Base-by-base conservation (phyloP, 53 echinoderm and acorn worm genomes). In the Echinarachnius parma region DNA sequence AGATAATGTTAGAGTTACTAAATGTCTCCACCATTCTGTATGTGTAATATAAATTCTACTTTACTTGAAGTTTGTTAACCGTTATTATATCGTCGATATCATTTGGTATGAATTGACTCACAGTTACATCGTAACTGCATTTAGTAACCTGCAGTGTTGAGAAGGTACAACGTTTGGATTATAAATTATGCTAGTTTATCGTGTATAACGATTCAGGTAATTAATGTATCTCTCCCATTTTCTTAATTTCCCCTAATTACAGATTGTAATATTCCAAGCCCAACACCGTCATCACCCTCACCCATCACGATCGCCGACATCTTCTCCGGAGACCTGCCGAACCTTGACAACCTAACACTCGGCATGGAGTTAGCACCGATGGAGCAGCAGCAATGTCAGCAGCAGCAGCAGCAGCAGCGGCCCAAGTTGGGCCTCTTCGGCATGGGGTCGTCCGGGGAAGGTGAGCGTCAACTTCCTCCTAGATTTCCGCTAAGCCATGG, bases 371-470 rank as follows among this genome's bases (percentile, higher is more conserved):
- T 78, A 28, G 44, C 55, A 8, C 70, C 63, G 11, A 78, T 70
- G 69, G 77, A 84, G 18, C 3, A 61, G 21, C 14, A 28, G 36
- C 48, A 66, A 8, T 29, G 63, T 1, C 39, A 9, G 13, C 13
- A 7, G 39, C 7, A 9, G 39, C 13, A 7, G 39, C 7, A 7
- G 13, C 5, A 61, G 49, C 48, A 50, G 53, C 63, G 74, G 9
- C 71, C 61, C 15, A 22, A 52, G 34, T 58, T 4, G 4, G 59
- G 59, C 16, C 55, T 37, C 15, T 56, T 39, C 14, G 57, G 57
- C 11, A 39, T 56, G 50, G 21, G 64, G 25, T 86, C 86, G 4
- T 71, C 66, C 8, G 86, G 86, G 10, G 81, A 86, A 80, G 86
- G 86, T 86, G 33, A 21, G 79, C n/a, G 18, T 30, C 20, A 53